Percentiles rank a stretch among this genome's conserved stretches.
phyloP scores from a whole-genome alignment of 2,888 invertebrate species.

The Netelia fuscicornis region DNA sequence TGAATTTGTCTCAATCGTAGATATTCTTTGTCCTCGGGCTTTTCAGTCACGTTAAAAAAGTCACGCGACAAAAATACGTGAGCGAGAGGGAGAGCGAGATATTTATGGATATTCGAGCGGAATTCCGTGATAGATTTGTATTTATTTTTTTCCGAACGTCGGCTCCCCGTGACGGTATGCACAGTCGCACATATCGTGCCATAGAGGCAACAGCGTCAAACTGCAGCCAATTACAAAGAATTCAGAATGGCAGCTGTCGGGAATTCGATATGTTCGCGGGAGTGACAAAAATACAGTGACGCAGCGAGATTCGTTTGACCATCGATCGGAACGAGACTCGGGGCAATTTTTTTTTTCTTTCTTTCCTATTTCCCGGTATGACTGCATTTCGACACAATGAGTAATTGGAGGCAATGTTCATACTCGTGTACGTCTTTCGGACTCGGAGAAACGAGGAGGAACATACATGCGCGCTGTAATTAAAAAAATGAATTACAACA shows the following conservation, averaged over 20 bases:
- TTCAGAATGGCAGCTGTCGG: conserved; percentile 44
- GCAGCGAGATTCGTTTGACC: conserved; percentile 21
- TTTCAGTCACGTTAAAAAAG: too few relatives aligned
- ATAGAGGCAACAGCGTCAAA: background rate
- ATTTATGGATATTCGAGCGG: conserved; percentile 21
- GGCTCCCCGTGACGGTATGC: background rate
- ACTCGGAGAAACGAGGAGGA: too few relatives aligned
- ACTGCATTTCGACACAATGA: conserved; percentile 43
- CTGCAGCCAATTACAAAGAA: conserved; percentile 41
- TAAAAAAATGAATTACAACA: too few relatives aligned
- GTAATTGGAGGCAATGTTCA: conserved; percentile 23
- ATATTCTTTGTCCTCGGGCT: too few relatives aligned
- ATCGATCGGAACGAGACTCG: conserved; percentile 6
- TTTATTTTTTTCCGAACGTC: background rate
- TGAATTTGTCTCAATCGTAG: too few relatives aligned
- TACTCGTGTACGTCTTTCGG: background rate
- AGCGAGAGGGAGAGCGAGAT: background rate
- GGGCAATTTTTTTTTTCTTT: conserved; percentile 11
- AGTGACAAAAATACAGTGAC: conserved; percentile 17
- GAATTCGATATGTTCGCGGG: conserved; percentile 33
- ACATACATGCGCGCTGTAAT: too few relatives aligned
- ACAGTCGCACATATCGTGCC: background rate
- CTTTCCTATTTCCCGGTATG: background rate
- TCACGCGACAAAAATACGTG: background rate
- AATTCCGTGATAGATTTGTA: conserved; percentile 25